phyloP scores from a whole-genome alignment of 1,140 invertebrate genomes.

The Drosophila takahashii region DNA sequence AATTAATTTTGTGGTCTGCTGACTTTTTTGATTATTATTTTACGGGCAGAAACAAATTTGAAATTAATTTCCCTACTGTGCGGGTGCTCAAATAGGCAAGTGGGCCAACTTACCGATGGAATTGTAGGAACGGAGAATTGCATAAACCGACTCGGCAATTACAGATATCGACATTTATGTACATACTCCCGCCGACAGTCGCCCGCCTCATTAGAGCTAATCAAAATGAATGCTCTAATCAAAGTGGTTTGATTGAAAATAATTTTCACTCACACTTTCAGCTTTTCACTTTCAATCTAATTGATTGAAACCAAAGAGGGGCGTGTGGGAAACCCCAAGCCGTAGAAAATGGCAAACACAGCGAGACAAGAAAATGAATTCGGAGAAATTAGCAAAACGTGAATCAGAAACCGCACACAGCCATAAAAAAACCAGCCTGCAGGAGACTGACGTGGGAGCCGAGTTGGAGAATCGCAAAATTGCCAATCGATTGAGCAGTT shows the following conservation, averaged over 20 bases:
- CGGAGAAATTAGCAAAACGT: conserved; percentile 68
- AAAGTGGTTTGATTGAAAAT: conserved; percentile 70
- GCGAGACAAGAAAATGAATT: conserved; percentile 53
- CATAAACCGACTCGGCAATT: conserved; percentile 35
- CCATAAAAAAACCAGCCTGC: conserved; percentile 6
- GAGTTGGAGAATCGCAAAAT: conserved; percentile 1
- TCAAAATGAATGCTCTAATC: conserved; percentile 70
- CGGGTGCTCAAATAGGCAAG: conserved; percentile 15
- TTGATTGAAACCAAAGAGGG: conserved; percentile 59
- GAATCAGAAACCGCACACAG: conserved; percentile 58
- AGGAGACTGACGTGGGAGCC: conserved; percentile 63
- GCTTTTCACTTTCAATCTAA: conserved; percentile 75
- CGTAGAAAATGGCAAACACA: conserved; percentile 52
- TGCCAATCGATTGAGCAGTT: conserved; percentile 18
- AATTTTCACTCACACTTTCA: conserved; percentile 78
- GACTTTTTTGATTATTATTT: conserved; percentile 37
- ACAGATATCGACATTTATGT: conserved; percentile 11
- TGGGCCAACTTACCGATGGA: not conserved
- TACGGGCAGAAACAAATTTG: conserved; percentile 43
- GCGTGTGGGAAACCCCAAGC: conserved; percentile 19
- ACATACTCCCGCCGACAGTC: conserved; percentile 7
- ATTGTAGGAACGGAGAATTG: conserved; percentile 24
- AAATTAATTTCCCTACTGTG: conserved; percentile 56
- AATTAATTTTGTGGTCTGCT: conserved; percentile 57
- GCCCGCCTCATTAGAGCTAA: conserved; percentile 65